phyloP scores from a whole-genome alignment of 2,888 invertebrate species.

The Tipula unca region DNA sequence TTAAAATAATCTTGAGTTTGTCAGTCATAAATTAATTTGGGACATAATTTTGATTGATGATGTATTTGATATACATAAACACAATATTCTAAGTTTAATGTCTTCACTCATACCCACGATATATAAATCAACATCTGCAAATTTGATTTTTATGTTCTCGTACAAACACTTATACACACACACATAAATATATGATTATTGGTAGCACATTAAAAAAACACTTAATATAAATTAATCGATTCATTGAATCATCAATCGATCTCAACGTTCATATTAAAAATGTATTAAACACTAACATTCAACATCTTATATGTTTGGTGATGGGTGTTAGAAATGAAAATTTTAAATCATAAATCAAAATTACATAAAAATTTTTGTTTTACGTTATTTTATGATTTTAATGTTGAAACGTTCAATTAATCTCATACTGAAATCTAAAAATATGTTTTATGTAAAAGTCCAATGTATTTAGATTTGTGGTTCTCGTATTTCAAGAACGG shows the following conservation, averaged over 20 bases:
- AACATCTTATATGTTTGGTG: neutral
- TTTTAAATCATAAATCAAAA: neutral
- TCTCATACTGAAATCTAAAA: neutral
- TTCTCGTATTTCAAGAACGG: too few relatives aligned
- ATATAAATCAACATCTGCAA: neutral
- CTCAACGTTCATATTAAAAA: neutral
- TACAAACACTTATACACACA: too few relatives aligned
- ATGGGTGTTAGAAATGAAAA: neutral
- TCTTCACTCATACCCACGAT: neutral
- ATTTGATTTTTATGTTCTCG: neutral
- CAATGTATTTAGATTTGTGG: neutral
- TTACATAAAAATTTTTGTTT: neutral
- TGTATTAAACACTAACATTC: neutral
- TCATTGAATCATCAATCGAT: neutral
- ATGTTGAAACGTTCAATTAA: neutral
- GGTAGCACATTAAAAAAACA: neutral
- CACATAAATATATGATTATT: too few relatives aligned
- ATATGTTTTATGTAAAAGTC: neutral
- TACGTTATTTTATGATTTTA: neutral
- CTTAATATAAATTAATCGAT: neutral
- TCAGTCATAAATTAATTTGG: neutral
- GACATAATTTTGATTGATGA: neutral
- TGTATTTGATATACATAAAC: neutral
- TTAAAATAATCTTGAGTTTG: neutral
- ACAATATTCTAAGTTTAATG: neutral